phyloP scores from a whole-genome alignment of 2,888 invertebrate genomes.

The Bembecia ichneumoniformis region DNA sequence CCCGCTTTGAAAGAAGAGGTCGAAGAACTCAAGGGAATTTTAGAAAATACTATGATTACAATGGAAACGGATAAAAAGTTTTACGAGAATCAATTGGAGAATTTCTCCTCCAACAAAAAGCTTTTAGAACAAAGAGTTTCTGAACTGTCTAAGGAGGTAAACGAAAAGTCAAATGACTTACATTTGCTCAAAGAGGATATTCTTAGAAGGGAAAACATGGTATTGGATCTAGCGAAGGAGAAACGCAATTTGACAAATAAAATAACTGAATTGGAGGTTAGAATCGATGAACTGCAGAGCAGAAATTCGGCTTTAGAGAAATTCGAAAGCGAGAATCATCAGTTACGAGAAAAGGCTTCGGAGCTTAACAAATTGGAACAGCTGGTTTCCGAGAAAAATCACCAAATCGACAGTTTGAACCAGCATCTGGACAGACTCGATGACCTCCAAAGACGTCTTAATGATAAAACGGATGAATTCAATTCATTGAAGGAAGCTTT shows the following conservation, averaged over 20 bases:
- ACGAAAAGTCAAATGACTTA: constrained; percentile 66
- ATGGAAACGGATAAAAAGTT: constrained; percentile 70
- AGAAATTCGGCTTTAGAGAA: constrained; percentile 48
- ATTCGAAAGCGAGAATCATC: constrained; percentile 52
- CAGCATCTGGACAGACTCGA: constrained; percentile 62
- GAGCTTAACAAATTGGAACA: constrained; percentile 67
- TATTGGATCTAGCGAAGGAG: constrained; percentile 69
- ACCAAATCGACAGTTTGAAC: constrained; percentile 66
- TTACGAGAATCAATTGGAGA: constrained; percentile 69
- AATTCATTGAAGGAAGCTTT: constrained; percentile 60
- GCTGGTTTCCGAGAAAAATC: constrained; percentile 68
- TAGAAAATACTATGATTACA: constrained; percentile 64
- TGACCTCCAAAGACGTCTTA: constrained; percentile 60
- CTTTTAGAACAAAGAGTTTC: constrained; percentile 70
- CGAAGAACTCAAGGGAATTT: constrained; percentile 54
- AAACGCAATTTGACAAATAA: constrained; percentile 66
- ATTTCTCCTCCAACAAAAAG: constrained; percentile 63
- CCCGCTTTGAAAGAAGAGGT: constrained; percentile 62
- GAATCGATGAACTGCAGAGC: constrained; percentile 59
- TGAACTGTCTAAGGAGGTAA: constrained; percentile 69
- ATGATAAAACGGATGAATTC: constrained; percentile 63
- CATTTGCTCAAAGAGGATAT: constrained; percentile 71
- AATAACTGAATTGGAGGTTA: constrained; percentile 63
- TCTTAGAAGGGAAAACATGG: constrained; percentile 71
- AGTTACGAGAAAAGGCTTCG: constrained; percentile 59